Evolutionary conservation across 2,888 invertebrate genomes (phyloP).

Genomic region (Limnephilus marmoratus): DNA sequence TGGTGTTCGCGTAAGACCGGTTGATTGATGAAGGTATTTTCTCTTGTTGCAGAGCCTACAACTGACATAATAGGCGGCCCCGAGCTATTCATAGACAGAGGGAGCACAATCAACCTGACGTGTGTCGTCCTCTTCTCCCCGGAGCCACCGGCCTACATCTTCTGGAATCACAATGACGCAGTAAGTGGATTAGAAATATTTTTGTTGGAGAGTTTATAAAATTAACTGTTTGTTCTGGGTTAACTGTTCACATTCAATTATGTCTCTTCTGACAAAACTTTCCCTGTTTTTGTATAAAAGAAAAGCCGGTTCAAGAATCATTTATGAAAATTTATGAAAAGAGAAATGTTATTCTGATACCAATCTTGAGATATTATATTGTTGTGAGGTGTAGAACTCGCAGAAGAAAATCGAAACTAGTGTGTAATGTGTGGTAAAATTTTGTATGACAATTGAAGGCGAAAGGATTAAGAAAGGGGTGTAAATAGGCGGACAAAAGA

Average conservation of each 20-base stretch:
- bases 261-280: background rate
- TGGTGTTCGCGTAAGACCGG: background rate
- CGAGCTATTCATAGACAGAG: conserved; percentile 94
- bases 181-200: conserved; percentile 75
- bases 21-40: conserved; percentile 2
- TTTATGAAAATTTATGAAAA: too few species aligned
- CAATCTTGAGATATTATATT: background rate
- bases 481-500: too few species aligned
- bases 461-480: too few species aligned
- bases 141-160: conserved; percentile 95
- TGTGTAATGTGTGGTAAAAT: background rate
- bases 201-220: background rate
- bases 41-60: conserved; percentile 87
- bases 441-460: background rate
- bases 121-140: conserved; percentile 94
- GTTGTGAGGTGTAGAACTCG: background rate
- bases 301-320: background rate
- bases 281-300: background rate
- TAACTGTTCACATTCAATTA: background rate
- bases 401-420: background rate
- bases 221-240: background rate
- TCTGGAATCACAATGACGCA: conserved; percentile 96
- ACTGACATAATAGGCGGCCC: conserved; percentile 95
- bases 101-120: conserved; percentile 95
- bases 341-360: background rate